Conservation (phyloP, 2,888 invertebrate genomes). For the Ectropis crepuscularia region DNA sequence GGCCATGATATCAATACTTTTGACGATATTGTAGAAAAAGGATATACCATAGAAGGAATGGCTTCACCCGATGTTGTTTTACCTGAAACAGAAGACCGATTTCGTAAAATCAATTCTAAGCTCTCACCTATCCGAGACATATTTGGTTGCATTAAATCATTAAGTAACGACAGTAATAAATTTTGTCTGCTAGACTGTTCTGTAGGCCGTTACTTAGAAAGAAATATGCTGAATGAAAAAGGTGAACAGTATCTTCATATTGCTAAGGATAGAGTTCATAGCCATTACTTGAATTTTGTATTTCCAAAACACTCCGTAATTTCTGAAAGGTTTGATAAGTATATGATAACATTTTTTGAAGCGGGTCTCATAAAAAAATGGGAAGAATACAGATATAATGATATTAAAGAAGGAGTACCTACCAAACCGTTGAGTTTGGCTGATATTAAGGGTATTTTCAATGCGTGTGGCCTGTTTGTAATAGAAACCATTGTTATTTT, state of each 20-base stretch:
- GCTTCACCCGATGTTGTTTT: constrained; percentile 74
- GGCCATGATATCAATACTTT: constrained; percentile 76
- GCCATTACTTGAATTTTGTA: constrained; percentile 67
- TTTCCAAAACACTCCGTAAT: constrained; percentile 67
- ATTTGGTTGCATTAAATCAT: constrained; percentile 59
- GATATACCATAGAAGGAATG: constrained; percentile 71
- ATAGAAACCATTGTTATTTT: constrained; percentile 55
- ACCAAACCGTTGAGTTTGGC: constrained; percentile 62
- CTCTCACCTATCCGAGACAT: constrained; percentile 58
- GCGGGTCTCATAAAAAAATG: constrained; percentile 75
- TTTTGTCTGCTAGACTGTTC: constrained; percentile 78
- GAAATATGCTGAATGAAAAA: constrained; percentile 64
- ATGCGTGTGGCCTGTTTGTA: constrained; percentile 54
- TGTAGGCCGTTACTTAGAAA: constrained; percentile 64
- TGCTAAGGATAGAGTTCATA: constrained; percentile 72
- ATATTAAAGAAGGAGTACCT: constrained; percentile 66
- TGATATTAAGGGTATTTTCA: constrained; percentile 66
- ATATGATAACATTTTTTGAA: constrained; percentile 65
- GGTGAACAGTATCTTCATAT: constrained; percentile 76
- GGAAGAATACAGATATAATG: constrained; percentile 69
- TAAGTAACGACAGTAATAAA: constrained; percentile 61
- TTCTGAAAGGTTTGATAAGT: constrained; percentile 60
- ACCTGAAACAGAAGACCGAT: constrained; percentile 68
- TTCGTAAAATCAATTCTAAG: constrained; percentile 64
- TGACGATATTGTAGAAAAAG: constrained; percentile 71